phyloP scores from a whole-genome alignment of 1,140 invertebrate species.

The Zaprionus africanus region DNA sequence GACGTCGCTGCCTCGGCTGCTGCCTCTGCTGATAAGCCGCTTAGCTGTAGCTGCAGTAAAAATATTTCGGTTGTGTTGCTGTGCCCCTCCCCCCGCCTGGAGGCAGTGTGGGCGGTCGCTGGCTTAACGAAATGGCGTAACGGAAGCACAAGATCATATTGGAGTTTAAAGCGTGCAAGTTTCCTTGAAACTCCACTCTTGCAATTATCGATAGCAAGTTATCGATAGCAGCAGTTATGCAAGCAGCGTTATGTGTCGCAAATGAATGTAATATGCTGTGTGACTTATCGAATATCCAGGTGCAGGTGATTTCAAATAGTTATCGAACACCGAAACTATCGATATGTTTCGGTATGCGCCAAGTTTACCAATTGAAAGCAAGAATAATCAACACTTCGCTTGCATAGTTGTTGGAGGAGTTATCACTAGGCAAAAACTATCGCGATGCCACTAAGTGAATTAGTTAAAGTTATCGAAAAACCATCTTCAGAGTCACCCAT shows the following conservation, averaged over 20 bases:
- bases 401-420: not conserved
- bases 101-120: slow-evolving; percentile 26
- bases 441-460: no score
- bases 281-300: not conserved
- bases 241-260: not conserved
- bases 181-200: not conserved
- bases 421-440: not conserved
- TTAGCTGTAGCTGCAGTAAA: slow-evolving; percentile 47
- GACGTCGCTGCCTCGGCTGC: slow-evolving; percentile 18
- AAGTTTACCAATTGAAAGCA: no score
- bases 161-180: slow-evolving; percentile 10
- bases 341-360: not conserved
- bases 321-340: not conserved
- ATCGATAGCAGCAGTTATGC: not conserved
- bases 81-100: not conserved
- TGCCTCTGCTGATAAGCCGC: slow-evolving; percentile 44
- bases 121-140: slow-evolving; percentile 33
- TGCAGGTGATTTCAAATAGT: no score
- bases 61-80: slow-evolving; percentile 39
- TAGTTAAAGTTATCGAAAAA: no score
- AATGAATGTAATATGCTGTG: not conserved
- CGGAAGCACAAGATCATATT: slow-evolving; percentile 31
- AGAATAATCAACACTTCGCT: no score
- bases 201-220: not conserved
- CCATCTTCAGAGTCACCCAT: no score